Evolutionary conservation across 2,113 vertebrate species (phyloP).

Genomic region (Puma concolor): DNA sequence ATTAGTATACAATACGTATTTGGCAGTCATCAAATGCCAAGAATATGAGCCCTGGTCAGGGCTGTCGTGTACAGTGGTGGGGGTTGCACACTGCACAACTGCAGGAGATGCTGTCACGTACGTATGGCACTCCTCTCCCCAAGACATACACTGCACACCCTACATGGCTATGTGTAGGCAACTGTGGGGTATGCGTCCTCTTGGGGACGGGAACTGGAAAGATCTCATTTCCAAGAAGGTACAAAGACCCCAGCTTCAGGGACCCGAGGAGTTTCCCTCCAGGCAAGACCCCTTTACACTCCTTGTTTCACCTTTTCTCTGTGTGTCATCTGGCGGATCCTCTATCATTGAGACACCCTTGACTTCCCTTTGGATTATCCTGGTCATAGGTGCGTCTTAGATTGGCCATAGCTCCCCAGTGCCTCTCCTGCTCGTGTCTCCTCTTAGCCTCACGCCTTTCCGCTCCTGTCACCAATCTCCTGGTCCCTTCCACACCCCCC

Average conservation of each 20-base stretch:
- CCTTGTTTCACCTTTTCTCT: not conserved
- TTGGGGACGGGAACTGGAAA: not conserved
- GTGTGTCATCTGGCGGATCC: not conserved
- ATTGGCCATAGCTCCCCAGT: not conserved
- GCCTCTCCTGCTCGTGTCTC: no score
- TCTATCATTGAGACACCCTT: not conserved
- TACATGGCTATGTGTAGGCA: not conserved
- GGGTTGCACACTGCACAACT: not conserved
- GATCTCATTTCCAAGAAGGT: not conserved
- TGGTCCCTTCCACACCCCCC: not conserved
- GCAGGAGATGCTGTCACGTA: not conserved
- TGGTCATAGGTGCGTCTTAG: not conserved
- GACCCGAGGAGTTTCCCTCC: not conserved
- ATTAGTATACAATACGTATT: not conserved
- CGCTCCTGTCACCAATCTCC: not conserved
- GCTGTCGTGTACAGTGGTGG: fast-evolving
- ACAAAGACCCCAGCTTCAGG: not conserved
- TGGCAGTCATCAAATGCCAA: not conserved
- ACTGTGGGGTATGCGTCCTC: not conserved
- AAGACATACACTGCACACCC: not conserved
- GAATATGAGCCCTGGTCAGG: not conserved
- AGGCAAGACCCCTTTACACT: not conserved
- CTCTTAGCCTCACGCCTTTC: not conserved
- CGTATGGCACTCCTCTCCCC: not conserved
- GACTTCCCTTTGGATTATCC: not conserved